Evolutionary conservation across 2,113 vertebrate genomes (phyloP).

Genomic region (Acrocephalus kingi): DNA sequence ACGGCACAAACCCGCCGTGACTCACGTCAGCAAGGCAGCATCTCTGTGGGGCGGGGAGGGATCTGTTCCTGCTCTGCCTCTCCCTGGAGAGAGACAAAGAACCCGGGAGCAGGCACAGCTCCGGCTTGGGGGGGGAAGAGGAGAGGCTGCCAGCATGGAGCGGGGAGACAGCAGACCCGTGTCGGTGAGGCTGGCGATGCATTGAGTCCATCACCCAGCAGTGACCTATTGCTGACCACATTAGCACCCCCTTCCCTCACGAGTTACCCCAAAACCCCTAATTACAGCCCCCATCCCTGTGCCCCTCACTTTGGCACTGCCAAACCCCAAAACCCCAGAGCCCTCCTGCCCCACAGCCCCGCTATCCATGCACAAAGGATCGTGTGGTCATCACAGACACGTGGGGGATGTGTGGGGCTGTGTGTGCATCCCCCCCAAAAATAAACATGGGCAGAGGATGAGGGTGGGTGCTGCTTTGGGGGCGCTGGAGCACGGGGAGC

Average conservation of each 20-base stretch:
- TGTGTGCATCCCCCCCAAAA: not conserved
- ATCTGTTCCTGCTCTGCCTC: not conserved
- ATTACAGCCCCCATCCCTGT: not conserved
- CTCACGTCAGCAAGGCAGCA: slow-evolving; percentile 26
- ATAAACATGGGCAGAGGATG: not conserved
- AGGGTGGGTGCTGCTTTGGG: not conserved
- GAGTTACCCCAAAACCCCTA: not conserved
- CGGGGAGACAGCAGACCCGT: not conserved
- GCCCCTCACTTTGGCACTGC: no score
- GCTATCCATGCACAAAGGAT: not conserved
- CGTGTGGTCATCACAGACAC: not conserved
- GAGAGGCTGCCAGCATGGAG: not conserved
- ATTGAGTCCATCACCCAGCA: not conserved
- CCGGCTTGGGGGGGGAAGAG: not conserved
- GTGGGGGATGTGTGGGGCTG: accelerated
- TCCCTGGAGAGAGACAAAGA: slow-evolving; percentile 27
- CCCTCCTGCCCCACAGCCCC: accelerated
- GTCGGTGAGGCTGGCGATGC: not conserved
- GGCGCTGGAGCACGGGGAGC: not conserved
- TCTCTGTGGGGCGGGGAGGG: not conserved
- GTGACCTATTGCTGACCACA: not conserved
- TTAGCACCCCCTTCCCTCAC: not conserved
- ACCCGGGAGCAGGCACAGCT: not conserved
- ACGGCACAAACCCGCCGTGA: slow-evolving; percentile 13
- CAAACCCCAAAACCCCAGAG: not conserved